A percentile compares a stretch with the other conserved stretches of the same genome.
These are phyloP conservation scores for Plutella xylostella DNA, from an alignment of 2,888 invertebrate genomes.

Conservation along the genomic window DNA sequence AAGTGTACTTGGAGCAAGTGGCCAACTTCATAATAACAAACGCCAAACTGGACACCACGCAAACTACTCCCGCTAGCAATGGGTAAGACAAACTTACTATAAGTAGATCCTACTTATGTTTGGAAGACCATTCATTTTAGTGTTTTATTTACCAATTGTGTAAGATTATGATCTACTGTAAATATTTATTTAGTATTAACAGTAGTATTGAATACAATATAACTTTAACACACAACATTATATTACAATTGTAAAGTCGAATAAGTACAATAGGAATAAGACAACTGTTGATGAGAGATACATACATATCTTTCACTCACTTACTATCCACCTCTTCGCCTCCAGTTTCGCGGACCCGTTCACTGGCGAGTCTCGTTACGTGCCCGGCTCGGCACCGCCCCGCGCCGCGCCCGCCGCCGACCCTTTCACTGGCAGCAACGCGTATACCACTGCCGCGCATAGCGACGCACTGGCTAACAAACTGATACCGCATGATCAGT, in stretches of 20 bases:
- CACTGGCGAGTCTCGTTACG: conserved; percentile 76
- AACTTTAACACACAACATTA: too few relatives aligned
- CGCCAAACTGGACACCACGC: conserved; percentile 62
- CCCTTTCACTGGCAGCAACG: conserved; percentile 77
- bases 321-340: not conserved
- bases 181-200: too few relatives aligned
- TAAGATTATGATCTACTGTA: too few relatives aligned
- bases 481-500: conserved; percentile 52
- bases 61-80: conserved; percentile 48
- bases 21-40: conserved; percentile 93
- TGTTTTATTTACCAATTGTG: too few relatives aligned
- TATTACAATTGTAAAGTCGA: too few relatives aligned
- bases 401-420: conserved; percentile 49
- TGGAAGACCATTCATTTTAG: too few relatives aligned
- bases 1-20: conserved; percentile 89
- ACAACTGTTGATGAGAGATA: too few relatives aligned
- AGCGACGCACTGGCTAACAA: conserved; percentile 34
- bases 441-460: conserved; percentile 75
- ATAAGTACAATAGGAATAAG: too few relatives aligned
- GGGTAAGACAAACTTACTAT: conserved; percentile 35
- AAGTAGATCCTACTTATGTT: not conserved
- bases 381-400: conserved; percentile 53
- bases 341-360: conserved; percentile 72
- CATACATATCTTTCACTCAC: not conserved
- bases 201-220: too few relatives aligned